A percentile compares a stretch with the other conserved stretches of the same genome.
phyloP scores from a whole-genome alignment of 2,797 vertebrate genomes.

The Gouania willdenowi region DNA sequence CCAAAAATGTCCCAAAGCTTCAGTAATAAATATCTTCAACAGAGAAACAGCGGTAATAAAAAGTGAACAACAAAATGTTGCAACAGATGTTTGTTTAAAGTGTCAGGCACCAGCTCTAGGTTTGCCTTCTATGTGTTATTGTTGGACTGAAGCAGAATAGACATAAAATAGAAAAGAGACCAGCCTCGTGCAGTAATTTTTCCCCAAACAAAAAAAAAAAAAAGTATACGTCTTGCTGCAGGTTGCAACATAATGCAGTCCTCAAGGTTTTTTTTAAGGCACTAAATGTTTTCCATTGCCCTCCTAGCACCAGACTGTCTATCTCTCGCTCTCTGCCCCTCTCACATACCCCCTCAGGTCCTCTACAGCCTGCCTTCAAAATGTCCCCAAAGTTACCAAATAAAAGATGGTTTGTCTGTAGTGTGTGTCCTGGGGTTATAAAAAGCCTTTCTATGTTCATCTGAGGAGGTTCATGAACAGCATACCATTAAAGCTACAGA shows the following conservation, averaged over 20 bases:
- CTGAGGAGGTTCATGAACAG: conserved; percentile 12
- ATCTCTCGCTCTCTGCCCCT: conserved; percentile 47
- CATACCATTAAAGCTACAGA: conserved; percentile 6
- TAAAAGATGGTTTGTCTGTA: conserved; percentile 29
- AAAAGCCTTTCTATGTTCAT: conserved; percentile 22
- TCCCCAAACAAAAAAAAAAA: conserved; percentile 24
- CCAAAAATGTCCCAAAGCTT: neutral
- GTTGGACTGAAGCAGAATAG: conserved; percentile 3
- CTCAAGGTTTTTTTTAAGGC: conserved; percentile 34
- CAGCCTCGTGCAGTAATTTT: neutral
- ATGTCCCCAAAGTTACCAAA: conserved; percentile 49
- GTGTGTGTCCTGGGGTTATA: conserved; percentile 23
- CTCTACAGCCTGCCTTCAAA: conserved; percentile 42
- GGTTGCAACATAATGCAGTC: conserved; percentile 38
- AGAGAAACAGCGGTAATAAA: conserved; percentile 1
- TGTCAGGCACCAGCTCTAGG: neutral
- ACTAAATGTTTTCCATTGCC: conserved; percentile 36
- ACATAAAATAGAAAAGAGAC: neutral
- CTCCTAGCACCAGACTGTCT: conserved; percentile 29
- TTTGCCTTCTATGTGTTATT: conserved; percentile 3
- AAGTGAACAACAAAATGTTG: conserved; percentile 4
- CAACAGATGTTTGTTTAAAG: conserved; percentile 5
- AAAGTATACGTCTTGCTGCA: conserved; percentile 33
- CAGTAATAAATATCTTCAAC: neutral
- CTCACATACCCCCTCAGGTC: conserved; percentile 36